phyloP scores from a whole-genome alignment of 2,113 vertebrate species.

The Pachyramphus minor region DNA sequence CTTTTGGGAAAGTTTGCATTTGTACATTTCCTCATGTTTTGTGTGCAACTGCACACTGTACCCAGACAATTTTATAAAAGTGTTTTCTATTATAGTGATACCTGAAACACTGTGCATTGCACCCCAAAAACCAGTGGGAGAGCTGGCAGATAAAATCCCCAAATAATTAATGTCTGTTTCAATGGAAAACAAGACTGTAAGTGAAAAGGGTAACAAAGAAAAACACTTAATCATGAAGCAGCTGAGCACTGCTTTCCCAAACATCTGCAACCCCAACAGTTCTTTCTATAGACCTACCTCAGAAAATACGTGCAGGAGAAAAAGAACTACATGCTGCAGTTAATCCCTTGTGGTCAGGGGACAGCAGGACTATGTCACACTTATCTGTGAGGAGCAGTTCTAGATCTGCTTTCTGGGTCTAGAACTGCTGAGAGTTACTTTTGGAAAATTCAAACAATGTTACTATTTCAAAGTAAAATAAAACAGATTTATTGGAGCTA shows the following conservation, averaged over 20 bases:
- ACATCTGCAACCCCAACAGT: neutral
- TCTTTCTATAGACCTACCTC: neutral
- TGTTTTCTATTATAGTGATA: neutral
- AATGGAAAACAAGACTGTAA: neutral
- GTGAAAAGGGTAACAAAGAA: neutral
- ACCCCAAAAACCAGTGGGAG: neutral
- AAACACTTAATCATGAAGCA: neutral
- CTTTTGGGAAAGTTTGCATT: neutral
- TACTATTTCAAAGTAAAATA: neutral
- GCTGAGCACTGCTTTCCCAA: neutral
- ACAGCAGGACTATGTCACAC: neutral
- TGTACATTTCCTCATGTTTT: neutral
- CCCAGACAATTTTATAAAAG: neutral
- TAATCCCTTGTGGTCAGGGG: neutral
- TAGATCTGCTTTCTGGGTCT: neutral
- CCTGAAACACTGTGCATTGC: accelerated
- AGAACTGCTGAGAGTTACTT: neutral
- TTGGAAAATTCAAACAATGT: neutral
- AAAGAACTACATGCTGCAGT: neutral
- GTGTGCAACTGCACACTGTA: neutral
- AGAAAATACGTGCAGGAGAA: neutral
- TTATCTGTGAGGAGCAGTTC: neutral
- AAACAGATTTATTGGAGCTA: neutral
- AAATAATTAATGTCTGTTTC: neutral
- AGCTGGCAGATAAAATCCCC: neutral